A percentile compares a stretch with the other conserved stretches of the same genome.
These are phyloP conservation scores for Stegana nigrithorax DNA, from an alignment of 2,888 invertebrate species.

Conservation along the genomic window DNA sequence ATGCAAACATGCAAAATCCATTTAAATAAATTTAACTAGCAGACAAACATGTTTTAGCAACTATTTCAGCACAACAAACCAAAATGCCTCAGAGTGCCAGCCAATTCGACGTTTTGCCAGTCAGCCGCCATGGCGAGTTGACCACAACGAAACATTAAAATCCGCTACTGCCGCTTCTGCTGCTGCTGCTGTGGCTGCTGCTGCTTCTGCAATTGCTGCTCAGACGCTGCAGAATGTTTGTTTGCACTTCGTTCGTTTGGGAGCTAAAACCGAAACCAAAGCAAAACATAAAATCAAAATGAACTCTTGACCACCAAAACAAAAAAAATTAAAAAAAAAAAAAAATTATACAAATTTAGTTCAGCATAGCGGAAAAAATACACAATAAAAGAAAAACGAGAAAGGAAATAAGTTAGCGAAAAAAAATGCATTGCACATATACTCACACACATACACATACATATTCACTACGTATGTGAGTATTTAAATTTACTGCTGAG, in stretches of 20 bases:
- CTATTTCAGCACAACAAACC: background rate
- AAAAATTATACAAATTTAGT: conserved; percentile 18
- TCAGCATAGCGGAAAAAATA: conserved; percentile 11
- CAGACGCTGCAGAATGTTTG: background rate
- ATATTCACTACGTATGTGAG: background rate
- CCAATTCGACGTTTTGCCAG: too few species aligned
- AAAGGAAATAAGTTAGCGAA: conserved; percentile 20
- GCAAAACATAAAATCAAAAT: conserved; percentile 56
- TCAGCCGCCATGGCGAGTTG: too few species aligned
- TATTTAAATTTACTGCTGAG: conserved; percentile 62
- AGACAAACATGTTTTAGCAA: too few species aligned
- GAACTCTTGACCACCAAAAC: conserved; percentile 55
- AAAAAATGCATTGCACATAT: conserved; percentile 8
- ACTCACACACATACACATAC: background rate
- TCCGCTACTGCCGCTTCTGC: conserved; percentile 24
- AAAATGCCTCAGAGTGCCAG: background rate
- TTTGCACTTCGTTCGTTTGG: background rate
- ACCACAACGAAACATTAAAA: conserved; percentile 20
- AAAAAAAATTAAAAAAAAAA: conserved; percentile 24
- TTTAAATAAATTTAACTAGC: background rate
- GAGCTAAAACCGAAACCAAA: conserved; percentile 32
- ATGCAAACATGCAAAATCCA: conserved; percentile 8
- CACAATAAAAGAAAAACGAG: background rate
- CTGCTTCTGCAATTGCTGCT: conserved; percentile 5
- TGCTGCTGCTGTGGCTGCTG: conserved; percentile 31